Conservation (phyloP, 2,888 invertebrate species). For the Ichneumoninae sp. region DNA sequence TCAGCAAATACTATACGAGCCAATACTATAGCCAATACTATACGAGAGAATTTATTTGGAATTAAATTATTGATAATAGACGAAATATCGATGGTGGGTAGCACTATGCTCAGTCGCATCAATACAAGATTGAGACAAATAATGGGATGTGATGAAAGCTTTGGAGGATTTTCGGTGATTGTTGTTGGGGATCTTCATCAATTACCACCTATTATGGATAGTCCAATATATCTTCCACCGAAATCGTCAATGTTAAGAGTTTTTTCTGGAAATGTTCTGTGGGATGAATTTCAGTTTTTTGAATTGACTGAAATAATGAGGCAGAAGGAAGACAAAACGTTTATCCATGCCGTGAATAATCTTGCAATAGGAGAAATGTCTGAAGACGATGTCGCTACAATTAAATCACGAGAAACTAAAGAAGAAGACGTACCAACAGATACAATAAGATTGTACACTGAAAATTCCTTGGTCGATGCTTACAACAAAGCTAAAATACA, state of each 20-base stretch:
- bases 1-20: no score
- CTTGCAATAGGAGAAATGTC: conserved; percentile 61
- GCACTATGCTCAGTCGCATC: conserved; percentile 69
- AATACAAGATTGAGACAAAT: conserved; percentile 77
- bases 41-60: conserved; percentile 66
- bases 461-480: not conserved
- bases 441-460: conserved; percentile 35
- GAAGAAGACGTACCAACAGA: conserved; percentile 50
- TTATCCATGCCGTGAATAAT: conserved; percentile 72
- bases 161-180: conserved; percentile 77
- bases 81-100: conserved; percentile 69
- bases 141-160: conserved; percentile 68
- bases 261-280: conserved; percentile 60
- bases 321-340: conserved; percentile 73
- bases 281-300: conserved; percentile 71
- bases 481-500: not conserved
- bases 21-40: conserved; percentile 64
- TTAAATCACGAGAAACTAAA: conserved; percentile 61
- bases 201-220: conserved; percentile 75
- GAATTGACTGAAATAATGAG: conserved; percentile 76
- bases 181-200: conserved; percentile 79
- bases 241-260: conserved; percentile 39
- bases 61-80: conserved; percentile 76
- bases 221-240: conserved; percentile 66
- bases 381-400: conserved; percentile 66